These are phyloP conservation scores for Venustoraphidia nigricollis DNA, from an alignment of 2,888 invertebrate species.

Conservation along the genomic window DNA sequence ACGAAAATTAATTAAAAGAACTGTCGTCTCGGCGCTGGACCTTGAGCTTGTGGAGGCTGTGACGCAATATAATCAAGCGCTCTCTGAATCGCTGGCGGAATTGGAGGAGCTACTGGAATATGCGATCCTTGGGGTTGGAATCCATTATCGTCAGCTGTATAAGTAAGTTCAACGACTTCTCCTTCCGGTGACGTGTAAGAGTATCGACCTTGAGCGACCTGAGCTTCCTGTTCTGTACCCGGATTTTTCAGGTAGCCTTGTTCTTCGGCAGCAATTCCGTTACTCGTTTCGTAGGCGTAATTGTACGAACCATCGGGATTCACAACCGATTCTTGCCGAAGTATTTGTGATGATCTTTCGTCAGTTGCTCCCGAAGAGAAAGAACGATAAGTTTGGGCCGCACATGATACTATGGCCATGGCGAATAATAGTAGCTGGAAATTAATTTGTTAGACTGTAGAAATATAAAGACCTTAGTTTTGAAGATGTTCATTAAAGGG, in stretches of 20 bases:
- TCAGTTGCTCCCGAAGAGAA: too few relatives aligned
- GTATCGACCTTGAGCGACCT: slow-evolving; percentile 27
- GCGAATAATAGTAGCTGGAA: slow-evolving; percentile 6
- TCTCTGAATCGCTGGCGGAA: slow-evolving; percentile 29
- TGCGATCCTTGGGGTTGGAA: slow-evolving; percentile 29
- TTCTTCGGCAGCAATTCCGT: slow-evolving; percentile 40
- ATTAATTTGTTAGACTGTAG: neutral
- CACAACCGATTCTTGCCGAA: slow-evolving; percentile 24
- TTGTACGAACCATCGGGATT: slow-evolving; percentile 29
- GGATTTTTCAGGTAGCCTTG: slow-evolving; percentile 39
- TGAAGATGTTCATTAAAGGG: too few relatives aligned
- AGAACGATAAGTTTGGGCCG: too few relatives aligned
- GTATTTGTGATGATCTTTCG: too few relatives aligned
- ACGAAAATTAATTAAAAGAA: too few relatives aligned
- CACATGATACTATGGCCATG: slow-evolving; percentile 15
- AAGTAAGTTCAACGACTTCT: slow-evolving; percentile 18
- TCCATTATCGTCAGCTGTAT: slow-evolving; percentile 32
- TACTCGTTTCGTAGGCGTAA: slow-evolving; percentile 38
- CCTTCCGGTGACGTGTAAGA: slow-evolving; percentile 8
- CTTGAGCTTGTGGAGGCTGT: slow-evolving; percentile 13
- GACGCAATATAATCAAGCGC: slow-evolving; percentile 27
- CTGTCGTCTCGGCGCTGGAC: too few relatives aligned
- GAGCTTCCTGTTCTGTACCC: slow-evolving; percentile 33
- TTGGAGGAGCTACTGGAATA: slow-evolving; percentile 31
- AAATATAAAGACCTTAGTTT: neutral